These are phyloP conservation scores for Polymixis lichenea DNA, from an alignment of 2,888 invertebrate genomes.

Conservation along the genomic window DNA sequence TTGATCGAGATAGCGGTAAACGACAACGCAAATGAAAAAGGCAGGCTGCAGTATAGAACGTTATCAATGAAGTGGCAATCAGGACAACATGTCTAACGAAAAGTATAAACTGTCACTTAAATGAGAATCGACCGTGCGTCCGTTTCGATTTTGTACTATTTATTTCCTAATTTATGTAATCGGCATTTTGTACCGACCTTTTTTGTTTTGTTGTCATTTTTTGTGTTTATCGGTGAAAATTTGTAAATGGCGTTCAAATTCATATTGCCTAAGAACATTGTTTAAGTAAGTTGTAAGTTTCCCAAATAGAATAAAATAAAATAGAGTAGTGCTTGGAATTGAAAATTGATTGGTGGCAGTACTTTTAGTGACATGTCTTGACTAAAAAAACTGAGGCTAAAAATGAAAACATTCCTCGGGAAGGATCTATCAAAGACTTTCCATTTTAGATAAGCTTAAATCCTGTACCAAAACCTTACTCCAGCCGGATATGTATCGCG, in stretches of 20 bases:
- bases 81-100: background rate
- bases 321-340: background rate
- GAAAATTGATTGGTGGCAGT: background rate
- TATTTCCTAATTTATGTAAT: too few species aligned
- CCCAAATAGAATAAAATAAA: too few species aligned
- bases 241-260: too few species aligned
- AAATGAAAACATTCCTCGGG: background rate
- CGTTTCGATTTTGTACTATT: too few species aligned
- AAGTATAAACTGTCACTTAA: background rate
- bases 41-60: too few species aligned
- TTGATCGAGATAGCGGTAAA: background rate
- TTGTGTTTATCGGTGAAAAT: too few species aligned
- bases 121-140: background rate
- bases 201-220: too few species aligned
- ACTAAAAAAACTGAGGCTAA: background rate
- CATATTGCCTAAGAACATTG: too few species aligned
- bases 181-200: too few species aligned
- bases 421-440: slow-evolving; percentile 6
- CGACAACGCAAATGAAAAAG: background rate
- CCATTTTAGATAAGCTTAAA: slow-evolving; percentile 29
- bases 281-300: too few species aligned
- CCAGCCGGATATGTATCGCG: slow-evolving; percentile 16
- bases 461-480: slow-evolving; percentile 12
- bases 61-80: background rate
- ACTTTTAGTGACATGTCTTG: background rate